Evolutionary conservation across 2,888 invertebrate species (phyloP).

Genomic region (Cosmopolites sordidus): DNA sequence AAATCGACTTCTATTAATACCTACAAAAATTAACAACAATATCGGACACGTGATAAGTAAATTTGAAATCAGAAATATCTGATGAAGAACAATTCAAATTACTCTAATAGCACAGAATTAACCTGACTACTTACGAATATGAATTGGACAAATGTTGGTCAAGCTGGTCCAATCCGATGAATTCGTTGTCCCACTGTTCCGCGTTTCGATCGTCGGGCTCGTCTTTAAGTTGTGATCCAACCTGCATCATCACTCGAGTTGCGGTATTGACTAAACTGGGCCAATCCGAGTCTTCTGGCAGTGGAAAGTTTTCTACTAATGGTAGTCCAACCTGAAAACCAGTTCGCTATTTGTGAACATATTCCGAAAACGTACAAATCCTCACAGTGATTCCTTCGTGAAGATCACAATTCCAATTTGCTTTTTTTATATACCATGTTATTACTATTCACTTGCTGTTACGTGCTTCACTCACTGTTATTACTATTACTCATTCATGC

Average conservation of each 20-base stretch:
- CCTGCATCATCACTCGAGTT: constrained; percentile 54
- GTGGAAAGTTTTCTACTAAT: constrained; percentile 53
- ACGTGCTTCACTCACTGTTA: too few species aligned
- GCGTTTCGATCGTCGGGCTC: constrained; percentile 17
- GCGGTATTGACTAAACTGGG: constrained; percentile 75
- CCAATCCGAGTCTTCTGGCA: constrained; percentile 74
- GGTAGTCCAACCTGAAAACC: constrained; percentile 31
- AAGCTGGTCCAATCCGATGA: constrained; percentile 23
- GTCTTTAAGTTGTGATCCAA: constrained; percentile 25
- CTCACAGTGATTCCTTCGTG: too few species aligned
- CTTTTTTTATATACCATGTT: neutral
- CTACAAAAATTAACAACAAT: too few species aligned
- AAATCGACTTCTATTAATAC: too few species aligned
- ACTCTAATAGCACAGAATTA: too few species aligned
- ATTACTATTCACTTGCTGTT: neutral
- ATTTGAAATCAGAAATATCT: too few species aligned
- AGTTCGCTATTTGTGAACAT: too few species aligned
- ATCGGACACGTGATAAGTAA: too few species aligned
- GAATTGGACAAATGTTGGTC: constrained; percentile 26
- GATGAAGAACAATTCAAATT: too few species aligned
- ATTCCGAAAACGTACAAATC: too few species aligned
- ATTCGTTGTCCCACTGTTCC: constrained; percentile 23
- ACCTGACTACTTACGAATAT: constrained; percentile 27
- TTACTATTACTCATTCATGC: too few species aligned
- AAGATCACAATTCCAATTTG: neutral